These are phyloP conservation scores for Synchiropus splendidus DNA, from an alignment of 2,113 vertebrate species.

Conservation along the genomic window DNA sequence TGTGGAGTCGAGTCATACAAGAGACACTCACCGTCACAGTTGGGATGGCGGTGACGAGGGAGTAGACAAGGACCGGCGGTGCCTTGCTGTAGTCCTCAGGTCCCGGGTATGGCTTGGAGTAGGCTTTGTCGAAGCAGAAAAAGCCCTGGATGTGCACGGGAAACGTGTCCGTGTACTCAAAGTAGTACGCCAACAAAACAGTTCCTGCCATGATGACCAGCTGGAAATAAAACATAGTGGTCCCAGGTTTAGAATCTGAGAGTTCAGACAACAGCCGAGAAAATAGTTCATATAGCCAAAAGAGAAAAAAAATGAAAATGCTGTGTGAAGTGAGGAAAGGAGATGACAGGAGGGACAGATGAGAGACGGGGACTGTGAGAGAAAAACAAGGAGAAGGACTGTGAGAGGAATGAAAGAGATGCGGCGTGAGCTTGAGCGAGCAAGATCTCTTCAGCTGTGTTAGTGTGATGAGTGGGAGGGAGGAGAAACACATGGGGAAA, in stretches of 20 bases:
- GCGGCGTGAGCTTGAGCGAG: slow-evolving; percentile 3
- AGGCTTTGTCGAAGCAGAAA: slow-evolving; percentile 86
- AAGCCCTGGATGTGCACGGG: slow-evolving; percentile 85
- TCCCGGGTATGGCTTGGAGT: slow-evolving; percentile 83
- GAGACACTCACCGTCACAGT: slow-evolving; percentile 74
- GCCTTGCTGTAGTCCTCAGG: slow-evolving; percentile 80
- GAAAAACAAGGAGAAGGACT: slow-evolving; percentile 18
- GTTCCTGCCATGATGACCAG: slow-evolving; percentile 85
- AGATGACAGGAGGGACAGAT: slow-evolving; percentile 7
- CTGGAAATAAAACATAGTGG: slow-evolving; percentile 77
- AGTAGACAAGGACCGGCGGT: slow-evolving; percentile 80
- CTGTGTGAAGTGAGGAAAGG: slow-evolving; percentile 39
- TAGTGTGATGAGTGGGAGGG: slow-evolving; percentile 41
- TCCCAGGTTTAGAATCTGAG: slow-evolving; percentile 46
- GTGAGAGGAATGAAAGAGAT: slow-evolving; percentile 5
- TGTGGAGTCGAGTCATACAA: slow-evolving; percentile 24
- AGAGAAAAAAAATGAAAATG: slow-evolving; percentile 50
- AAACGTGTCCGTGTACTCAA: slow-evolving; percentile 90
- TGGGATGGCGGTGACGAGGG: slow-evolving; percentile 82
- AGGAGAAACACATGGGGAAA: slow-evolving; percentile 36
- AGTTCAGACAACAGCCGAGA: neutral
- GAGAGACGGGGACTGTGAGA: slow-evolving; percentile 9
- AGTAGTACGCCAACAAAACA: slow-evolving; percentile 84
- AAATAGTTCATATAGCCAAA: slow-evolving; percentile 30
- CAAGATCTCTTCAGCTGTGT: slow-evolving; percentile 38